Evolutionary conservation across 2,888 invertebrate genomes (phyloP).

Genomic region (Drosophila crucigera): DNA sequence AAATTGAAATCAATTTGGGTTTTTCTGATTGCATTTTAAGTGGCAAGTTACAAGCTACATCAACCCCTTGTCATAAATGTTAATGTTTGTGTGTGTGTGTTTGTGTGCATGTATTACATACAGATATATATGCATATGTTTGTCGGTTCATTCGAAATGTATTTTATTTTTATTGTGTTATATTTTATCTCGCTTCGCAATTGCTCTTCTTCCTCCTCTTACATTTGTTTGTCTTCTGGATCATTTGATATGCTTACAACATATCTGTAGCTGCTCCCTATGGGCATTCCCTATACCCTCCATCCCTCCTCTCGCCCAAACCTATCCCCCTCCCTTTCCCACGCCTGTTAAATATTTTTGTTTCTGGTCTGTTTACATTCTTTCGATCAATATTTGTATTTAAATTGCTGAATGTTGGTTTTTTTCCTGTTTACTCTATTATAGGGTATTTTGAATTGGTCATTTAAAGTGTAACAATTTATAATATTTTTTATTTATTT

Average conservation of each 20-base stretch:
- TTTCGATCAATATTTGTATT: conserved; percentile 45
- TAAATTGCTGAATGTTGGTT: neutral
- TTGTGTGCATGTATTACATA: neutral
- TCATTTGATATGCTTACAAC: conserved; percentile 15
- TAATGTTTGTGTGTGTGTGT: conserved; percentile 57
- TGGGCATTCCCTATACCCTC: neutral
- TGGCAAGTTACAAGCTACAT: conserved; percentile 57
- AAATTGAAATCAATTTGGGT: conserved; percentile 72
- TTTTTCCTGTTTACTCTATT: neutral
- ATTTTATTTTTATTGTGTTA: conserved; percentile 52
- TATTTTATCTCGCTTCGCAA: conserved; percentile 31
- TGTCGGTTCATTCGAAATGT: conserved; percentile 29
- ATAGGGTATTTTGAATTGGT: neutral
- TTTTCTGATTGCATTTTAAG: conserved; percentile 75
- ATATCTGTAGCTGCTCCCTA: conserved; percentile 9
- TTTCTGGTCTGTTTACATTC: conserved; percentile 30
- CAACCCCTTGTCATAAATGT: conserved; percentile 40
- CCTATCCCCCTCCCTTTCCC: conserved; percentile 36
- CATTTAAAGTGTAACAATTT: neutral
- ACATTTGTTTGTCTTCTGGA: conserved; percentile 18
- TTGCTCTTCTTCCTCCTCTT: conserved; percentile 2
- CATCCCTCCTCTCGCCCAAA: conserved; percentile 42
- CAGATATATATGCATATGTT: neutral
- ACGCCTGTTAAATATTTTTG: conserved; percentile 28
- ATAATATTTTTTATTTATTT: neutral